Evolutionary conservation across 2,888 invertebrate species (phyloP).

Genomic region (Caenorhabditis uteleia): DNA sequence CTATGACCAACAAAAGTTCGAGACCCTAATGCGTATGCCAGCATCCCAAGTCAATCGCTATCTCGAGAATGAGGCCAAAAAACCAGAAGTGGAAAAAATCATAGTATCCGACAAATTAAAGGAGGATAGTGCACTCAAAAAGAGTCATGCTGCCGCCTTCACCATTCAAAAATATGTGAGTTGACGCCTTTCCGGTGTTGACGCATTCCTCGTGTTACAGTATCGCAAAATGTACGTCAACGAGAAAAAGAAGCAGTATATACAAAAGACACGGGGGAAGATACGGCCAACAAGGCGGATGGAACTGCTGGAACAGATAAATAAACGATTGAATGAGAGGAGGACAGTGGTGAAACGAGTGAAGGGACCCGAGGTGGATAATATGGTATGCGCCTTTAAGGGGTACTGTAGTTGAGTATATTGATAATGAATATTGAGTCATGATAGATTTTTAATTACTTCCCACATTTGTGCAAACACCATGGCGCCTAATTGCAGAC

Average conservation of each 20-base stretch:
- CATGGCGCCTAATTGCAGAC: too few relatives aligned
- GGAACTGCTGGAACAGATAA: slow-evolving; percentile 15
- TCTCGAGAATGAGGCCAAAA: slow-evolving; percentile 25
- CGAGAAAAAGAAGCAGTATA: slow-evolving; percentile 6
- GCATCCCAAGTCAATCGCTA: slow-evolving; percentile 22
- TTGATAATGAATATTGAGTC: too few relatives aligned
- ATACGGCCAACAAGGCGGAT: slow-evolving; percentile 12
- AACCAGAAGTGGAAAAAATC: slow-evolving; percentile 24
- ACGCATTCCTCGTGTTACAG: not conserved
- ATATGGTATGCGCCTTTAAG: slow-evolving; percentile 12
- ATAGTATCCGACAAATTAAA: slow-evolving; percentile 18
- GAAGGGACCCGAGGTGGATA: slow-evolving; percentile 16
- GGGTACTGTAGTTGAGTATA: too few relatives aligned
- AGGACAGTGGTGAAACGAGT: slow-evolving; percentile 17
- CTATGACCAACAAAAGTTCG: slow-evolving; percentile 23
- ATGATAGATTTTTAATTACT: too few relatives aligned
- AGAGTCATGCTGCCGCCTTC: slow-evolving; percentile 17
- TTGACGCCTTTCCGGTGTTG: not conserved
- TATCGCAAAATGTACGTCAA: slow-evolving; percentile 16
- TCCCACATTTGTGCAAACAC: too few relatives aligned
- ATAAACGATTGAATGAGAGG: slow-evolving; percentile 18
- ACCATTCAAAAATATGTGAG: slow-evolving; percentile 33
- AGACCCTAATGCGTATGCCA: slow-evolving; percentile 15
- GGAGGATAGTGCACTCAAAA: slow-evolving; percentile 8
- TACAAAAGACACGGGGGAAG: slow-evolving; percentile 7